Evolutionary conservation across 2,113 vertebrate species (phyloP).

Genomic region (Archilochus colubris): DNA sequence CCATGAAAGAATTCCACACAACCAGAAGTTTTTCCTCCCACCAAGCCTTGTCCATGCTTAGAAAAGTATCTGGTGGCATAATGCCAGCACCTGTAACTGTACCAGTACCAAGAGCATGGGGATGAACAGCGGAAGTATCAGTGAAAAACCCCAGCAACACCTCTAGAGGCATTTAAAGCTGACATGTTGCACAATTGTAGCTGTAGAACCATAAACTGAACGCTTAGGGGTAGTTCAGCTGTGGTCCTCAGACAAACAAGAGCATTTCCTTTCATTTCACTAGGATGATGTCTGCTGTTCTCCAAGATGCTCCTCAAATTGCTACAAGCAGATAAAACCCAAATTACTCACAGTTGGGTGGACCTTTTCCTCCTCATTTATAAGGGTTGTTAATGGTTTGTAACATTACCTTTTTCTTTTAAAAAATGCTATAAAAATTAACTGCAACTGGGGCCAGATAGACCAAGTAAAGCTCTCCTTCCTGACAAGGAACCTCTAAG

Average conservation of each 20-base stretch:
- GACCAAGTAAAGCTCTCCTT: neutral
- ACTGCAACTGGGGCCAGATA: neutral
- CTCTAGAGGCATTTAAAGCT: no score
- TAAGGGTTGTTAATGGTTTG: neutral
- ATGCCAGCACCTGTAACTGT: rapidly evolving
- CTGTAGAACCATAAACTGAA: rapidly evolving
- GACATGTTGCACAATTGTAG: rapidly evolving
- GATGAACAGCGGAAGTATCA: neutral
- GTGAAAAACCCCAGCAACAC: rapidly evolving
- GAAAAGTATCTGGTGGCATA: rapidly evolving
- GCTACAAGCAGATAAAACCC: rapidly evolving
- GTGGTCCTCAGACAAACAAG: neutral
- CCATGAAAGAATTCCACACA: rapidly evolving
- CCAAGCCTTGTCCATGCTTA: no score
- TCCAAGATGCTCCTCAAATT: neutral
- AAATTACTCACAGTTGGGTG: neutral
- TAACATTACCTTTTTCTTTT: neutral
- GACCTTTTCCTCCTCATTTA: neutral
- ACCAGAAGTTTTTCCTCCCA: neutral
- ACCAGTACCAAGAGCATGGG: neutral
- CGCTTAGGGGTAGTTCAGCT: neutral
- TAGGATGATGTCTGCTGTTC: neutral
- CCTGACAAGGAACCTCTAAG: neutral
- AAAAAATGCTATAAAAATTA: neutral
- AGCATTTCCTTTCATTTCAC: neutral